Base-by-base conservation (phyloP, 2,113 vertebrate species). In the Nycticebus coucang region DNA sequence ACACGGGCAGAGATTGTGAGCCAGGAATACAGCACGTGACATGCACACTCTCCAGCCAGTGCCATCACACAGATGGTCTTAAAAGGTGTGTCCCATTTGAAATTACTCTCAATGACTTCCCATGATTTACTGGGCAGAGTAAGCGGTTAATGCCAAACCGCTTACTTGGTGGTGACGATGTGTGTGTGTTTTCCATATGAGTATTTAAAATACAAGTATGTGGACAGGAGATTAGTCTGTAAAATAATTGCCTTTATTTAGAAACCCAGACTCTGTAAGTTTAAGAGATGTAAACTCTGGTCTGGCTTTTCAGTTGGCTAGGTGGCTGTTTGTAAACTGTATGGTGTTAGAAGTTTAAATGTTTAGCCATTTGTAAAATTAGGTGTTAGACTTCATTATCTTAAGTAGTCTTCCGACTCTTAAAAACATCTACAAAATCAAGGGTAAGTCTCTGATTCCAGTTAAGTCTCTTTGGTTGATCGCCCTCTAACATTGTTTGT, bases 101-200 rank as follows among this genome's bases (percentile, higher is more conserved):
- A 85, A 26, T 55, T 41, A n/a, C 53, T 62, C 41, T 18, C 2
- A 1, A 59, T 24, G 55, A 19, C 11, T 37, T 18, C n/a, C 3
- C 4, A 0, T 3, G 26, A 6, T 5, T 28, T 22, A 2, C 2
- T 6, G 9, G 12, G n/a, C n/a, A n/a, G n/a, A n/a, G n/a, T n/a
- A n/a, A n/a, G n/a, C n/a, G n/a, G n/a, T n/a, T n/a, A n/a, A 4
- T 0, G 45, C 50, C 9, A 0, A 2, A 0, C 7, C 9, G 14
- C 60, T 22, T 21, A 7, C 2, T 13, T 13, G 28, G 1, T 0
- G 35, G 28, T 28, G 60, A 10, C 1, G 24, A 19, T 28, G 24
- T n/a, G 14, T 79, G 15, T 24, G 12, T 50, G 35, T 17, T 0
- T 80, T 21, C 55, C 0, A 3, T 21, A 7, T 0, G 53, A 5